Evolutionary conservation across 2,888 invertebrate species (phyloP).

Genomic region (Acrobasis suavella): DNA sequence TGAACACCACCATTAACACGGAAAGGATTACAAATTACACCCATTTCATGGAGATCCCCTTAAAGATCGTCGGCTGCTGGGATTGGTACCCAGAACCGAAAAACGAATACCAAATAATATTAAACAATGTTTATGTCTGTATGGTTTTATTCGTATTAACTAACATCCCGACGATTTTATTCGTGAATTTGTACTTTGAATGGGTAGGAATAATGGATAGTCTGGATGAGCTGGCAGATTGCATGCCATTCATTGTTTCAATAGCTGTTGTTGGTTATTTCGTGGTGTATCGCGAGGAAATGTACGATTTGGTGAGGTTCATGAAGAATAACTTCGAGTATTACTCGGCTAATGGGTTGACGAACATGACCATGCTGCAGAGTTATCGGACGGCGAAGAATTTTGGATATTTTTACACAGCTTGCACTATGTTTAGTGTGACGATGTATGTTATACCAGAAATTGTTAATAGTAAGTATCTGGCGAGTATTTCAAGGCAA

Average conservation of each 20-base stretch:
- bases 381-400: slow-evolving; percentile 56
- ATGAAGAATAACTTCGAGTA: slow-evolving; percentile 64
- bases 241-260: slow-evolving; percentile 57
- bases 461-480: slow-evolving; percentile 60
- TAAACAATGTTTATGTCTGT: slow-evolving; percentile 56
- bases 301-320: slow-evolving; percentile 54
- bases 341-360: slow-evolving; percentile 65
- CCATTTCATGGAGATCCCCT: slow-evolving; percentile 53
- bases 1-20: slow-evolving; percentile 32
- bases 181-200: slow-evolving; percentile 55
- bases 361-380: slow-evolving; percentile 66
- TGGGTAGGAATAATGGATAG: slow-evolving; percentile 64
- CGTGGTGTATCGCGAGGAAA: slow-evolving; percentile 49
- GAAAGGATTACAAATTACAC: slow-evolving; percentile 47
- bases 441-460: slow-evolving; percentile 63
- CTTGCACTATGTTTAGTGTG: slow-evolving; percentile 65
- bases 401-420: slow-evolving; percentile 66
- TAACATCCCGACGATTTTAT: slow-evolving; percentile 44
- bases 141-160: slow-evolving; percentile 55
- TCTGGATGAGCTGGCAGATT: slow-evolving; percentile 61
- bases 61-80: slow-evolving; percentile 67
- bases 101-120: slow-evolving; percentile 40
- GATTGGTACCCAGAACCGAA: slow-evolving; percentile 56
- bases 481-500: background rate
- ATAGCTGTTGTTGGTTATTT: slow-evolving; percentile 61